phyloP scores from a whole-genome alignment of 2,888 invertebrate species.

The Crematogaster levior region DNA sequence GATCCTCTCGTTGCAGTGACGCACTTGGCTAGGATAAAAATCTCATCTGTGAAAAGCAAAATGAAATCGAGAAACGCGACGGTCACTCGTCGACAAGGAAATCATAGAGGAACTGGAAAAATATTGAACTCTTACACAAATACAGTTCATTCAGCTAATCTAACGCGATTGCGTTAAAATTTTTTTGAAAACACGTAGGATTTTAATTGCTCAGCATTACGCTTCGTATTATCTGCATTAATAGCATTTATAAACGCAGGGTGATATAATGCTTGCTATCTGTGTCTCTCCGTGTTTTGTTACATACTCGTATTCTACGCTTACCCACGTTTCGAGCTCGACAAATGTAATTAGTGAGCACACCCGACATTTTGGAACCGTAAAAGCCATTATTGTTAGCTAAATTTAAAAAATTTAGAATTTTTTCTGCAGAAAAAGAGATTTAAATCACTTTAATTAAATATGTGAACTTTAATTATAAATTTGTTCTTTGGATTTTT shows the following conservation, averaged over 20 bases:
- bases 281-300: conserved; percentile 5
- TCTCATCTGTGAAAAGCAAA: not conserved
- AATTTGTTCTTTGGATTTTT: conserved; percentile 9
- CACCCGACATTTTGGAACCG: not conserved
- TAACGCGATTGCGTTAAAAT: not conserved
- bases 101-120: not conserved
- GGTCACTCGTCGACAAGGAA: not conserved
- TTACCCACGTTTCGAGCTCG: conserved; percentile 3
- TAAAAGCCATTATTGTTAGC: not conserved
- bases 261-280: not conserved
- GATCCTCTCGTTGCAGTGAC: not conserved
- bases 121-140: not conserved
- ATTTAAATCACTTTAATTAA: conserved; percentile 26
- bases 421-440: not conserved
- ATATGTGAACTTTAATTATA: not conserved
- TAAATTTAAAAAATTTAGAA: not conserved
- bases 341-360: conserved; percentile 24
- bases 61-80: not conserved
- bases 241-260: conserved; percentile 1
- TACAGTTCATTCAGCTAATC: not conserved
- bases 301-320: not conserved
- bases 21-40: not conserved
- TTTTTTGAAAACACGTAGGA: not conserved
- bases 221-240: conserved; percentile 2
- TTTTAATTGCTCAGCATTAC: conserved; percentile 26